Evolutionary conservation across 2,888 invertebrate genomes (phyloP).

Genomic region (Archips crataeganus): DNA sequence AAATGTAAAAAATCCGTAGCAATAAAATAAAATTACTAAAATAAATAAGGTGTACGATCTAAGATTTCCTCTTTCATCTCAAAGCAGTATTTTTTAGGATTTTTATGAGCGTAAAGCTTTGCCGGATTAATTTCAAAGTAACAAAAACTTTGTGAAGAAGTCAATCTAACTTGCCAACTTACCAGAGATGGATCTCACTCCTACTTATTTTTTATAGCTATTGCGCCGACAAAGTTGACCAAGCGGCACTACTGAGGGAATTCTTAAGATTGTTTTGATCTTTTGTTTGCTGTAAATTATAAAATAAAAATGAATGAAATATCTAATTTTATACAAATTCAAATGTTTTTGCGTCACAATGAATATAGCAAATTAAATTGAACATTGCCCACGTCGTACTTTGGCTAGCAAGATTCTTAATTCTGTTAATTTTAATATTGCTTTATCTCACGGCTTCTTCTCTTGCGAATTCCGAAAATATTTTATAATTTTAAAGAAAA

Average conservation of each 20-base stretch:
- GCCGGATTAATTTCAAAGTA: conserved; percentile 39
- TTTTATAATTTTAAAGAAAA: no score
- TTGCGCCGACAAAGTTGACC: conserved; percentile 26
- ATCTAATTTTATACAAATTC: no score
- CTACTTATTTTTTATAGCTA: conserved; percentile 32
- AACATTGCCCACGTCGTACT: no score
- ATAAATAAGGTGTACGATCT: neutral
- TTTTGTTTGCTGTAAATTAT: neutral
- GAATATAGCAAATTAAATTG: no score
- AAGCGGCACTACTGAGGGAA: conserved; percentile 15
- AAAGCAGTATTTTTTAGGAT: neutral
- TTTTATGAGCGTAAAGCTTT: conserved; percentile 30
- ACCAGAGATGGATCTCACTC: conserved; percentile 21
- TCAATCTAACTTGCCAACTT: conserved; percentile 41
- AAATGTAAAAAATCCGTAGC: neutral
- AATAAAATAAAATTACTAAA: neutral
- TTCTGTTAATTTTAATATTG: no score
- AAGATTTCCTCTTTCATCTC: neutral
- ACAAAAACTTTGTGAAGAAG: conserved; percentile 38
- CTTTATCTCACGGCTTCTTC: no score
- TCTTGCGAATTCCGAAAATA: no score
- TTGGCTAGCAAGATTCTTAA: no score
- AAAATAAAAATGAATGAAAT: no score
- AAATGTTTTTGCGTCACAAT: no score
- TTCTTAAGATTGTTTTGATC: neutral